phyloP scores from a whole-genome alignment of 2,113 vertebrate genomes.

The Apistogramma diplotaenia region DNA sequence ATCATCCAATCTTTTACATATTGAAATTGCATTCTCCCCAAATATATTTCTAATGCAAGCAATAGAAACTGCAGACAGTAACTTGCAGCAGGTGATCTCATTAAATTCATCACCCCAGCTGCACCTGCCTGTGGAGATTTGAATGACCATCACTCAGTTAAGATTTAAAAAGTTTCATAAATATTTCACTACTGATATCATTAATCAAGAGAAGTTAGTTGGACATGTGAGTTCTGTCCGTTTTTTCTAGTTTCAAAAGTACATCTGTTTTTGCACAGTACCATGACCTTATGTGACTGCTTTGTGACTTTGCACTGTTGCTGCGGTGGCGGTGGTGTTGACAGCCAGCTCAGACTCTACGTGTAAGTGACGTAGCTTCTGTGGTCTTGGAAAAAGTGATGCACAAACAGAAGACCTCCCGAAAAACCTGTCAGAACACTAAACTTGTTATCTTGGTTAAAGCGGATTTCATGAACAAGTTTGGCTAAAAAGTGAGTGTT shows the following conservation, averaged over 20 bases:
- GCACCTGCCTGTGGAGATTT: background rate
- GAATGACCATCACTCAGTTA: background rate
- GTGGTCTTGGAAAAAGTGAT: slow-evolving; percentile 22
- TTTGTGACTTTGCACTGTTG: background rate
- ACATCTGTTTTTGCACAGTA: background rate
- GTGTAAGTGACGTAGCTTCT: background rate
- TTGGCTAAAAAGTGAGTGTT: background rate
- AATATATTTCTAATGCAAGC: background rate
- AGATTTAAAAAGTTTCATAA: background rate
- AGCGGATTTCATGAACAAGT: slow-evolving; percentile 12
- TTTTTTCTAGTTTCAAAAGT: background rate
- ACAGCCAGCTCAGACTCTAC: slow-evolving; percentile 22
- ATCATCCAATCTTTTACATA: background rate
- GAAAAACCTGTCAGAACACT: slow-evolving; percentile 8
- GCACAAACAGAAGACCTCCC: slow-evolving; percentile 18
- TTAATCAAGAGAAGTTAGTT: background rate
- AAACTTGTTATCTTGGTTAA: background rate
- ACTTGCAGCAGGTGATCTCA: background rate
- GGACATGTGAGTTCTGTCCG: background rate
- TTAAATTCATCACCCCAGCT: background rate
- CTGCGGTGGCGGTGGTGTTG: background rate
- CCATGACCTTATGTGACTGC: background rate
- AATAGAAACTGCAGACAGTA: background rate
- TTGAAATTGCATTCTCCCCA: background rate
- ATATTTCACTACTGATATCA: background rate